phyloP scores from a whole-genome alignment of 2,888 invertebrate species.

The Macaria liturata region DNA sequence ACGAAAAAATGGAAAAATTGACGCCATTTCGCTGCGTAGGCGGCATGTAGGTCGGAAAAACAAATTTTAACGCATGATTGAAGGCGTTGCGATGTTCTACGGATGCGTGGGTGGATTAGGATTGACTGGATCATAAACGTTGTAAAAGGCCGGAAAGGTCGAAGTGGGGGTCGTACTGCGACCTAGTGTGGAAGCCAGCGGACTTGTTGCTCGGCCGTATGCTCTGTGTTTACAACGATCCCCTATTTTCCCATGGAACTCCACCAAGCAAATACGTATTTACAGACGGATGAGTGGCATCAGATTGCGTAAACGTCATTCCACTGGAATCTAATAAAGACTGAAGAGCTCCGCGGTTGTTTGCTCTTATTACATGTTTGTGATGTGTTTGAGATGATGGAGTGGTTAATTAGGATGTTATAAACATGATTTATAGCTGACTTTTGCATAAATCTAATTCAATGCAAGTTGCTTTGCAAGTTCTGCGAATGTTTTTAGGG shows the following conservation, averaged over 20 bases:
- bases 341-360: constrained; percentile 32
- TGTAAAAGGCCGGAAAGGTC: constrained; percentile 59
- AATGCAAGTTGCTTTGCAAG: no score
- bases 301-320: constrained; percentile 41
- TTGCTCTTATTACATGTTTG: constrained; percentile 22
- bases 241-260: constrained; percentile 44
- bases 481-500: no score
- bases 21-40: neutral
- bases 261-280: constrained; percentile 23
- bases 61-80: constrained; percentile 37
- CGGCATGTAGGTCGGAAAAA: constrained; percentile 2
- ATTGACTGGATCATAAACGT: constrained; percentile 49
- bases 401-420: constrained; percentile 24
- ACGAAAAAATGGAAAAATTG: no score
- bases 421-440: no score
- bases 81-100: constrained; percentile 25
- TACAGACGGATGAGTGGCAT: constrained; percentile 43
- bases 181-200: constrained; percentile 31
- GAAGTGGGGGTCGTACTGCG: constrained; percentile 36
- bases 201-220: constrained; percentile 66
- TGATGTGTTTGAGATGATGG: constrained; percentile 29
- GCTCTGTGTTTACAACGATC: constrained; percentile 57
- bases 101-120: constrained; percentile 44
- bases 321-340: constrained; percentile 37
- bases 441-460: no score